Base-by-base conservation (phyloP, 2,888 invertebrate genomes). In the Tricholauxania praeusta region DNA sequence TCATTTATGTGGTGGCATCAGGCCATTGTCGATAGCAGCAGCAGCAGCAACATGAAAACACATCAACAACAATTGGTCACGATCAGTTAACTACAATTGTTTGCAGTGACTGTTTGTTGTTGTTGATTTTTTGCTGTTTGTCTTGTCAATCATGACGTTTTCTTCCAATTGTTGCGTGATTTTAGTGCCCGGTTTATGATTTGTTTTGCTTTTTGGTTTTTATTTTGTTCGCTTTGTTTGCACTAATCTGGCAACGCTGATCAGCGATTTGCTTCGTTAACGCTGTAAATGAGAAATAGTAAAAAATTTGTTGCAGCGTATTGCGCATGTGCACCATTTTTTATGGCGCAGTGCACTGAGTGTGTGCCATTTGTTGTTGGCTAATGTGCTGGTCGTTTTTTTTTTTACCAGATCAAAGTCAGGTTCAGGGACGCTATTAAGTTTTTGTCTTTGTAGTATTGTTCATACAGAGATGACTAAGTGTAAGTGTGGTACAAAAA, bases 391-490 rank as follows among this genome's bases (percentile, higher is more conserved):
- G 39, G 60, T 28, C 28, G 6, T 39, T 39, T 22, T 15, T 32
- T 32, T 28, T 28, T 19, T 57, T 19, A 4, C 3, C 28, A 28
- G 28, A 28, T 17, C 47, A 17, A 48, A 59, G 62, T 53, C 60
- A 72, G 63, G 72, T 72, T 68, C 72, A 72, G 68, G 72, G 72
- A n/a, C 68, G 55, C 55, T 62, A 63, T 60, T 32, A 52, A 47
- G n/a, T 14, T 10, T 39, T 39, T 39, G 39, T 10, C 2, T 39
- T 39, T 7, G 39, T 39, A 39, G 6, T 39, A 10, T 39, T 39
- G 2, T 39, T 39, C 39, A 39, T 8, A 8, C 1, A 39, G 8
- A 10, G 39, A 39, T 39, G 39, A 39, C 8, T 39, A 5, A 2
- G 8, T 39, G 39, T 10, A 8, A 39, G 39, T 7, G 39, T 39